These are phyloP conservation scores for Chelmon rostratus DNA, from an alignment of 2,797 vertebrate species.

Conservation along the genomic window DNA sequence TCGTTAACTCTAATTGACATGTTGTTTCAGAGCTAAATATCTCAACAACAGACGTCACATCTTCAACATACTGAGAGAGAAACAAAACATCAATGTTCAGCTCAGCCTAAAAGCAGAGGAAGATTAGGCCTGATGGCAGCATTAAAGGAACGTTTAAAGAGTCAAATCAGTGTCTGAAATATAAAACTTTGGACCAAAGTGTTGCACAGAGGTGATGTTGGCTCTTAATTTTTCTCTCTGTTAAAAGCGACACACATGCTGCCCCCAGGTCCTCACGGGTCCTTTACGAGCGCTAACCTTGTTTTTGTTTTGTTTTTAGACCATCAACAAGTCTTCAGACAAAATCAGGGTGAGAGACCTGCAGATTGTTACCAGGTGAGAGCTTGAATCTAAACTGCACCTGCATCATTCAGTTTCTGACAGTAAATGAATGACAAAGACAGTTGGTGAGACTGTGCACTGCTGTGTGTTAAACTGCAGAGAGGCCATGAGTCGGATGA, in stretches of 20 bases:
- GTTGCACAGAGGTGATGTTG: not conserved
- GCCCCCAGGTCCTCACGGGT: not conserved
- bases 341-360: slow-evolving; percentile 96
- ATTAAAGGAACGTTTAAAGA: no score
- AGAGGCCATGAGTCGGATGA: slow-evolving; percentile 95
- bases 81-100: not conserved
- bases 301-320: slow-evolving; percentile 76
- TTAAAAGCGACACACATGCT: not conserved
- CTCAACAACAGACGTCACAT: not conserved
- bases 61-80: not conserved
- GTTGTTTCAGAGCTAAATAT: not conserved
- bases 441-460: not conserved
- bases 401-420: rapidly evolving
- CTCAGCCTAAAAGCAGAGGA: not conserved
- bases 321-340: slow-evolving; percentile 93
- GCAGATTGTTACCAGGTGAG: slow-evolving; percentile 95
- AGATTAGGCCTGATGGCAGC: not conserved
- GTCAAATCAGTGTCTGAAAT: not conserved
- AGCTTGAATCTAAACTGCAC: no score
- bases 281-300: not conserved
- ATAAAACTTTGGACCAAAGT: not conserved
- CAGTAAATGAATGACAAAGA: not conserved
- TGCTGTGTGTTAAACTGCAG: slow-evolving; percentile 74
- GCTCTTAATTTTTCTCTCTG: not conserved
- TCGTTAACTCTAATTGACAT: no score